These are phyloP conservation scores for Thecophora atra DNA, from an alignment of 2,888 invertebrate genomes.

Conservation along the genomic window DNA sequence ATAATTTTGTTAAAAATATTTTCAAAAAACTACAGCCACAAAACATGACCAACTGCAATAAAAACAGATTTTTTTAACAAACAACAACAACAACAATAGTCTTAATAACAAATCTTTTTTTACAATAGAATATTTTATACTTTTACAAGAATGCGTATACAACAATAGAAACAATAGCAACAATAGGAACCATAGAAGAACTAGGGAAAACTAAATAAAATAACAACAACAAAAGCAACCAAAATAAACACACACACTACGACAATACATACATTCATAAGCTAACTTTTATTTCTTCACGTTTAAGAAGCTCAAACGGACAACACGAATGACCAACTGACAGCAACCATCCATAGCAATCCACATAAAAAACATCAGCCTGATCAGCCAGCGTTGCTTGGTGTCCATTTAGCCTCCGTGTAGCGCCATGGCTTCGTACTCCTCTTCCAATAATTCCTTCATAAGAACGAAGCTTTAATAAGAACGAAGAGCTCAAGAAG, in stretches of 20 bases:
- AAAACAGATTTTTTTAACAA: background rate
- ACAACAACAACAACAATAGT: conserved; percentile 16
- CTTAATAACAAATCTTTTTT: conserved; percentile 5
- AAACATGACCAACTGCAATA: background rate
- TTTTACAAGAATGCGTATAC: conserved; percentile 25
- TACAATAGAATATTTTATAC: conserved; percentile 24
- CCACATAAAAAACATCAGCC: too few relatives aligned
- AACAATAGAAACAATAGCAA: conserved; percentile 21
- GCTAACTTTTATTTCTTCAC: background rate
- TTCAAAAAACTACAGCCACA: background rate
- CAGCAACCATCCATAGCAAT: too few relatives aligned
- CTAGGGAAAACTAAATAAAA: conserved; percentile 14
- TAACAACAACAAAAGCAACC: conserved; percentile 28
- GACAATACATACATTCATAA: conserved; percentile 30
- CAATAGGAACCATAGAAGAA: conserved; percentile 33
- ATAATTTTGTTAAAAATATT: too few relatives aligned
- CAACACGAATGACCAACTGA: too few relatives aligned
- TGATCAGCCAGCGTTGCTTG: too few relatives aligned
- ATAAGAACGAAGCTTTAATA: too few relatives aligned
- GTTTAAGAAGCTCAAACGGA: too few relatives aligned
- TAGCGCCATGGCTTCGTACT: too few relatives aligned
- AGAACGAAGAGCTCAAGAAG: too few relatives aligned
- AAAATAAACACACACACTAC: conserved; percentile 26
- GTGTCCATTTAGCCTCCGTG: too few relatives aligned
- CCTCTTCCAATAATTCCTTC: too few relatives aligned